Evolutionary conservation across 2,888 invertebrate genomes (phyloP), one percentile per base, ranked within the genome.

Genomic region (Leucania comma): DNA sequence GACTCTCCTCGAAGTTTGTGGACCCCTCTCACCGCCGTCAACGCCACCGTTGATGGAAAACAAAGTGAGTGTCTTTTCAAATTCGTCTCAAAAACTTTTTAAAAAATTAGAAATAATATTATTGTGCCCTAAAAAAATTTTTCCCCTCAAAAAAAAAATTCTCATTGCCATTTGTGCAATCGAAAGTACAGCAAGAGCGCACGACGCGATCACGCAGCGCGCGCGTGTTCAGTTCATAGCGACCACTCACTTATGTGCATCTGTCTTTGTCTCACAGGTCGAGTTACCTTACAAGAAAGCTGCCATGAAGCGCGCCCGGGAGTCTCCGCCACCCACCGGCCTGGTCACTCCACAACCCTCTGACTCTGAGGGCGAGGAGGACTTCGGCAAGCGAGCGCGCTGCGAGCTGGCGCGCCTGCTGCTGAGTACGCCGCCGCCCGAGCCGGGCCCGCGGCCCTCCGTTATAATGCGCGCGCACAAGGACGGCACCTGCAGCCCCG

Each of bases 391-490:
- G 84, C 90, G 92, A 63, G 90, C 93, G 48, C 93, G 93, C 66
- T 94, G 96, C 86, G 97, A 97, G 89, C 92, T 97, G 85, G 96
- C 96, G 79, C 93, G 96, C 73, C 90, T 96, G 80, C 92, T 97
- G 69, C 92, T 96, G 76, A 94, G 96, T 81, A 96, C 96, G 75
- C 97, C 97, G 57, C 97, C 97, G 26, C 97, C 97, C 10, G 96
- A 95, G 90, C 92, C 93, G 72, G 87, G 96, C 93, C 69, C 93
- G 92, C 77, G 96, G 87, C 91, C 97, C 42, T 98, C 98, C 17
- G 98, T 99, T 81, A 98, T 98, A 83, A 98, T 98, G 98, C 97
- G 97, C 83, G 98, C 98, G 10, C 97, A 98, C 91, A 97, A 97
- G 78, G 98, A 98, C 89, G 98, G 98, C 56, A 97, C 98, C 48